Conservation (phyloP, 2,888 invertebrate genomes). For the Dynastes tityus region DNA sequence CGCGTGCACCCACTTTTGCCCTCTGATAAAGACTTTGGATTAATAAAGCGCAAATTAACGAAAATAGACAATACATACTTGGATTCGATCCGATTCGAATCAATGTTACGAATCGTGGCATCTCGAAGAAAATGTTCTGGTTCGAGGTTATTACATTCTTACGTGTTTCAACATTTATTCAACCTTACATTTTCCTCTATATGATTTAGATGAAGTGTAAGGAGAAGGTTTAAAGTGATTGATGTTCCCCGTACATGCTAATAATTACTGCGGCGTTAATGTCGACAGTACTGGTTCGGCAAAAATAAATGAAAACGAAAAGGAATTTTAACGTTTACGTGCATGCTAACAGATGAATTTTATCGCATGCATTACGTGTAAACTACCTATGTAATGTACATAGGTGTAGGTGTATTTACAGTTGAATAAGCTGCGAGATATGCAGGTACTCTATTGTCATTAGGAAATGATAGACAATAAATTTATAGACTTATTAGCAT, state of each 20-base stretch:
- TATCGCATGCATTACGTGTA: constrained; percentile 24
- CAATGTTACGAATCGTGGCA: not conserved
- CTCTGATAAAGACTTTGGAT: too few relatives aligned
- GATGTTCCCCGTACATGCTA: constrained; percentile 37
- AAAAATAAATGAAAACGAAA: constrained; percentile 35
- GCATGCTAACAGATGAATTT: constrained; percentile 36
- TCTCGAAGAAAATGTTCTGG: not conserved
- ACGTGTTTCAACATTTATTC: constrained; percentile 13
- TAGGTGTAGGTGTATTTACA: not conserved
- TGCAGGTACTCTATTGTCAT: constrained; percentile 26
- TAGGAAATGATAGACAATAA: constrained; percentile 44
- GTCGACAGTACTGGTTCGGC: constrained; percentile 18
- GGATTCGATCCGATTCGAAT: too few relatives aligned
- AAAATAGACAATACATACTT: too few relatives aligned
- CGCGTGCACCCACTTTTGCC: too few relatives aligned
- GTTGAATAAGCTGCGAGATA: constrained; percentile 13
- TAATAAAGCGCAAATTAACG: too few relatives aligned
- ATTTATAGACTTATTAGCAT: constrained; percentile 42
- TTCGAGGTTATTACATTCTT: constrained; percentile 10
- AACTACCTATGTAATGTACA: not conserved
- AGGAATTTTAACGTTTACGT: constrained; percentile 10
- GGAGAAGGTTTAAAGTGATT: constrained; percentile 26
- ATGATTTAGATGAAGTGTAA: not conserved
- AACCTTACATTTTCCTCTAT: not conserved
- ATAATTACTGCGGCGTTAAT: constrained; percentile 37